These are phyloP conservation scores for Uria lomvia DNA, from an alignment of 2,113 vertebrate species.

Conservation along the genomic window DNA sequence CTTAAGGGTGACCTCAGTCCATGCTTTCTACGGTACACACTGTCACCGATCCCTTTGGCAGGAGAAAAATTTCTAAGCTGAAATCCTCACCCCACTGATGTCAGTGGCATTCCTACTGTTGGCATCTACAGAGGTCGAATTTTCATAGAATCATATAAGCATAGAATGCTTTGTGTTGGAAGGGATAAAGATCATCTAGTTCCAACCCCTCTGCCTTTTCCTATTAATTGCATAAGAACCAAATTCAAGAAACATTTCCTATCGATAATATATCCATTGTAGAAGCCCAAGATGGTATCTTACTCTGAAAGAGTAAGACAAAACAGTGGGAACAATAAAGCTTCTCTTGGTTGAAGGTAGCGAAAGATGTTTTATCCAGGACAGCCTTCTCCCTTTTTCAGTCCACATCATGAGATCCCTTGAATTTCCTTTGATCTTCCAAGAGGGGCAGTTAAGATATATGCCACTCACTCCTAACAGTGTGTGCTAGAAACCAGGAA, in stretches of 20 bases:
- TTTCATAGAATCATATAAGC: neutral
- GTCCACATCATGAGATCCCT: neutral
- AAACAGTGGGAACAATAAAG: neutral
- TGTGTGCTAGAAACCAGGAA: neutral
- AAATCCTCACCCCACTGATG: neutral
- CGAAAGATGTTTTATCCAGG: neutral
- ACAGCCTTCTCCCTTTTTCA: neutral
- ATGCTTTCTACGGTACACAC: neutral
- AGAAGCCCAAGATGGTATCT: neutral
- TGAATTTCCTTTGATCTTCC: neutral
- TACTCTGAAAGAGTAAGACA: neutral
- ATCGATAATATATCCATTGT: neutral
- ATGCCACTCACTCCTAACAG: neutral
- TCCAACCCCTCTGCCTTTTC: neutral
- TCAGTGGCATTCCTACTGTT: neutral
- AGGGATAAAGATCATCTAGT: neutral
- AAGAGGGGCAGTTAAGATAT: neutral
- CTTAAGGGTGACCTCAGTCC: neutral
- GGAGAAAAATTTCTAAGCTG: neutral
- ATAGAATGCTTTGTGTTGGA: neutral
- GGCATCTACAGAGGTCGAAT: neutral
- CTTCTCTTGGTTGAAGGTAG: neutral
- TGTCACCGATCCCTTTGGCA: neutral
- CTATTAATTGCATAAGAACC: neutral
- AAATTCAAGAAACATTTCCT: neutral